phyloP scores from a whole-genome alignment of 2,888 invertebrate species.

The Chloromyia formosa region DNA sequence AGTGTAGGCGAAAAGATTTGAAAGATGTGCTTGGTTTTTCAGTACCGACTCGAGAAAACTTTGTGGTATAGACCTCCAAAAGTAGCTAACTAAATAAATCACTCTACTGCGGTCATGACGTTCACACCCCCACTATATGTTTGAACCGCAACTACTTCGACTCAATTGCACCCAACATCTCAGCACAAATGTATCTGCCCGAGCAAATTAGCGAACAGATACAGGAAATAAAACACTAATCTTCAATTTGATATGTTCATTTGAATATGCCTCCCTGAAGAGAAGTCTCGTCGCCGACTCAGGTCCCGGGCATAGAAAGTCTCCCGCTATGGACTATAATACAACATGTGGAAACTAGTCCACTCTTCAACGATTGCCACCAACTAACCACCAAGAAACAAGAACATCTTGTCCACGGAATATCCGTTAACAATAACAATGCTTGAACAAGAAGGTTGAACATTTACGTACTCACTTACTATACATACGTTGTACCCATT shows the following conservation, averaged over 20 bases:
- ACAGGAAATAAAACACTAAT: conserved; percentile 44
- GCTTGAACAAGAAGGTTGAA: conserved; percentile 1
- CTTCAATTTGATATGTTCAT: conserved; percentile 46
- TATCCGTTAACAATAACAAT: conserved; percentile 36
- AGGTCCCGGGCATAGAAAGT: not conserved
- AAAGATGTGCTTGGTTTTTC: too few relatives aligned
- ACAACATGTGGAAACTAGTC: conserved; percentile 16
- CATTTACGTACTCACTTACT: not conserved
- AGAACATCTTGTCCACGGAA: conserved; percentile 3
- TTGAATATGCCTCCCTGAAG: conserved; percentile 45
- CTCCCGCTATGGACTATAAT: conserved; percentile 8
- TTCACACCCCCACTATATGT: too few relatives aligned
- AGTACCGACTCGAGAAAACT: too few relatives aligned
- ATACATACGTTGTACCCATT: too few relatives aligned
- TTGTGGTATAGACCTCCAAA: too few relatives aligned
- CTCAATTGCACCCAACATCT: too few relatives aligned
- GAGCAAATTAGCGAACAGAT: conserved; percentile 11
- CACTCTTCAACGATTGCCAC: not conserved
- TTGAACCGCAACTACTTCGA: too few relatives aligned
- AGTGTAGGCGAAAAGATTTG: too few relatives aligned
- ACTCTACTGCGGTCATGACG: too few relatives aligned
- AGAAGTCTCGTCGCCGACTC: not conserved
- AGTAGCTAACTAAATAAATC: too few relatives aligned
- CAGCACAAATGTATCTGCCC: not conserved
- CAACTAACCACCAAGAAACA: not conserved